Evolutionary conservation across 1,140 invertebrate genomes (phyloP).

Genomic region (Atopsyche davidsoni): DNA sequence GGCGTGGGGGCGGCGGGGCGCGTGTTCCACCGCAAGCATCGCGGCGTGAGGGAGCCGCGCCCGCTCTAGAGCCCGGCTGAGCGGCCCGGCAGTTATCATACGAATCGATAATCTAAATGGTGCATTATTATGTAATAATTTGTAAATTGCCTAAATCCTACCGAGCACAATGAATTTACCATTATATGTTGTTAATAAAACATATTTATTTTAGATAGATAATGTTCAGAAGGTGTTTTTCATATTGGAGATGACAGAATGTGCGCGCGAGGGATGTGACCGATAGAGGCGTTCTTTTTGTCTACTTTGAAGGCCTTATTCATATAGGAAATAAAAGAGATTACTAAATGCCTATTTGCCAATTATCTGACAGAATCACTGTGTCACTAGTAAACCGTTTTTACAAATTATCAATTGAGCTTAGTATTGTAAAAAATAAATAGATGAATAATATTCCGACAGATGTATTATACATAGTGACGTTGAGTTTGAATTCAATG

Average conservation of each 20-base stretch:
- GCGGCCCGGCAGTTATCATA: slow-evolving; percentile 13
- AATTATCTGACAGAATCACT: slow-evolving; percentile 30
- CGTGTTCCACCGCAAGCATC: slow-evolving; percentile 41
- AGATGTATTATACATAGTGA: slow-evolving; percentile 22
- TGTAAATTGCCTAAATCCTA: slow-evolving; percentile 32
- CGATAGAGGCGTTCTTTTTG: slow-evolving; percentile 26
- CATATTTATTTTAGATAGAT: slow-evolving; percentile 33
- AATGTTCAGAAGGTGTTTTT: slow-evolving; percentile 30
- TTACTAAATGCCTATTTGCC: slow-evolving; percentile 31
- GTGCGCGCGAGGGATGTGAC: slow-evolving; percentile 4
- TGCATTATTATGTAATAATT: slow-evolving; percentile 31
- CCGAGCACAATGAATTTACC: slow-evolving; percentile 32
- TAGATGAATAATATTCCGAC: slow-evolving; percentile 26
- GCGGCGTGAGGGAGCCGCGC: slow-evolving; percentile 42
- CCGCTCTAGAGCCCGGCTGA: slow-evolving; percentile 3
- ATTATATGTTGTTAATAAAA: slow-evolving; percentile 32
- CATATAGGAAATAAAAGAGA: slow-evolving; percentile 29
- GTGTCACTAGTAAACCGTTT: slow-evolving; percentile 28
- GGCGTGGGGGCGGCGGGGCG: slow-evolving; percentile 34
- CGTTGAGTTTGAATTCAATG: slow-evolving; percentile 23
- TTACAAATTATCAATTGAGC: slow-evolving; percentile 32
- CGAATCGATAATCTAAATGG: slow-evolving; percentile 30
- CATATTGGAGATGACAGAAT: slow-evolving; percentile 17
- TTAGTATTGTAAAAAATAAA: slow-evolving; percentile 30
- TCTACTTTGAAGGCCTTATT: slow-evolving; percentile 32